Evolutionary conservation across 2,113 vertebrate species (phyloP).

Genomic region (Thymallus thymallus): DNA sequence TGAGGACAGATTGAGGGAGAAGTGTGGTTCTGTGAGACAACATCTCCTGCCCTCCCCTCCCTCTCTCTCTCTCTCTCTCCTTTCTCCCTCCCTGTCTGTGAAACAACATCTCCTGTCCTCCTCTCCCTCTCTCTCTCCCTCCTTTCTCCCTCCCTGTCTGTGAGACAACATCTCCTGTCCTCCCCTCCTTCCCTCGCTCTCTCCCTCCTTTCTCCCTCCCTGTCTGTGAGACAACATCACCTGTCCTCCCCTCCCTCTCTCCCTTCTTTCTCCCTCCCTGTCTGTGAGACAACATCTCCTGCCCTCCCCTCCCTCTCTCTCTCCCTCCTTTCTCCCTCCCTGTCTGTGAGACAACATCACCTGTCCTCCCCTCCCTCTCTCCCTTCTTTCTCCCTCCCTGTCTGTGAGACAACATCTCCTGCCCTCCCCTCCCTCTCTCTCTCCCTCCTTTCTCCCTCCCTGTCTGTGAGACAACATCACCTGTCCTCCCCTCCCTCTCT

Average conservation of each 20-base stretch:
- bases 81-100: neutral
- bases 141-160: neutral
- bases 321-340: neutral
- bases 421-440: neutral
- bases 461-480: neutral
- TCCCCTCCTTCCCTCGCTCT: neutral
- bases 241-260: conserved; percentile 7
- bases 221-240: too few species aligned
- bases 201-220: neutral
- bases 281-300: too few species aligned
- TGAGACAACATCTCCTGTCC: neutral
- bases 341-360: too few species aligned
- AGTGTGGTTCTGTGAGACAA: neutral
- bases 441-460: neutral
- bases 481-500: neutral
- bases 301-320: neutral
- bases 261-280: too few species aligned
- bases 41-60: neutral
- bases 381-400: neutral
- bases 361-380: too few species aligned
- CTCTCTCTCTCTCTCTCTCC: neutral
- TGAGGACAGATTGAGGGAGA: neutral
- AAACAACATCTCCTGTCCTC: too few species aligned
- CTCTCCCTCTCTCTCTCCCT: neutral
- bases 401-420: neutral